Conservation (phyloP, 2,888 invertebrate genomes). For the Pandemis corylana region DNA sequence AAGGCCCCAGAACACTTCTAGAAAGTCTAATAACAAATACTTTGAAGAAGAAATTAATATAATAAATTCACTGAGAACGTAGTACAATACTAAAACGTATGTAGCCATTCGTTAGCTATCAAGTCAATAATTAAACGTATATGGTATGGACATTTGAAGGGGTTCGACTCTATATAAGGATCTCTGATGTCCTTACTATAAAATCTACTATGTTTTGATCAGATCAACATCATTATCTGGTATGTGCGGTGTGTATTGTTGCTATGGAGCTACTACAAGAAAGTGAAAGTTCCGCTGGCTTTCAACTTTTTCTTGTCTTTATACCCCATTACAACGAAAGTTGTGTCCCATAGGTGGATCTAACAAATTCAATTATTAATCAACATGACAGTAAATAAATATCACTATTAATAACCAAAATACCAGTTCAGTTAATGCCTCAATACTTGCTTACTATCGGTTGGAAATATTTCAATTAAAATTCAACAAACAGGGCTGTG, state of each 20-base stretch:
- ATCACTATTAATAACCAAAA: not conserved
- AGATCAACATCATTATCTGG: not conserved
- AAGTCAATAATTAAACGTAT: too few relatives aligned
- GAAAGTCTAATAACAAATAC: too few relatives aligned
- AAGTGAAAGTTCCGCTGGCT: constrained; percentile 38
- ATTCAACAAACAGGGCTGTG: not conserved
- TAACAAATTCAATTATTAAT: constrained; percentile 2
- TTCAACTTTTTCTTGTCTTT: constrained; percentile 33
- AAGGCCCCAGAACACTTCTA: too few relatives aligned
- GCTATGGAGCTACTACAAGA: constrained; percentile 10
- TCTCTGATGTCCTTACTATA: too few relatives aligned
- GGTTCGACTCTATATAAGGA: too few relatives aligned
- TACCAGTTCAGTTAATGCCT: not conserved
- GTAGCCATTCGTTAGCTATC: too few relatives aligned
- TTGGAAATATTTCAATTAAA: not conserved
- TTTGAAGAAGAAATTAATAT: too few relatives aligned
- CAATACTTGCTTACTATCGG: not conserved
- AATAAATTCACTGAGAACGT: too few relatives aligned
- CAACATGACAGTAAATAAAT: not conserved
- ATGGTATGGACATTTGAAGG: too few relatives aligned
- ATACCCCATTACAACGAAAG: constrained; percentile 32
- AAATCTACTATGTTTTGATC: not conserved
- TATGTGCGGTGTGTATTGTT: not conserved
- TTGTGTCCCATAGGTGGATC: constrained; percentile 11
- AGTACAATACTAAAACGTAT: too few relatives aligned